Conservation (phyloP, 2,113 vertebrate species). For the Mus musculus region GRCm39 chr6:5110001-5110500, state of each 20-base stretch:
- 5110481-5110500: not conserved
- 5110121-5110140: not conserved
- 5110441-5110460: slow-evolving; percentile 6
- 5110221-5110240: slow-evolving; percentile 34
- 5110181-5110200: slow-evolving; percentile 41
- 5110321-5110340: too few relatives aligned
- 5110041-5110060: not conserved
- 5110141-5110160: not conserved
- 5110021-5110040: not conserved
- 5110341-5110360: not conserved
- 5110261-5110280: not conserved
- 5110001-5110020: not conserved
- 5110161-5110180: not conserved
- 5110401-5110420: not conserved
- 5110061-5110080: not conserved
- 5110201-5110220: not conserved
- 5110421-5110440: not conserved
- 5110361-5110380: not conserved
- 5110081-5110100: not conserved
- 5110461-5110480: slow-evolving; percentile 9
- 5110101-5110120: not conserved
- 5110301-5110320: not conserved
- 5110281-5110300: not conserved
- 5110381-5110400: not conserved
- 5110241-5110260: slow-evolving; percentile 14